Conservation (phyloP, 2,797 vertebrate genomes). For the Brachyalestes nurse region DNA sequence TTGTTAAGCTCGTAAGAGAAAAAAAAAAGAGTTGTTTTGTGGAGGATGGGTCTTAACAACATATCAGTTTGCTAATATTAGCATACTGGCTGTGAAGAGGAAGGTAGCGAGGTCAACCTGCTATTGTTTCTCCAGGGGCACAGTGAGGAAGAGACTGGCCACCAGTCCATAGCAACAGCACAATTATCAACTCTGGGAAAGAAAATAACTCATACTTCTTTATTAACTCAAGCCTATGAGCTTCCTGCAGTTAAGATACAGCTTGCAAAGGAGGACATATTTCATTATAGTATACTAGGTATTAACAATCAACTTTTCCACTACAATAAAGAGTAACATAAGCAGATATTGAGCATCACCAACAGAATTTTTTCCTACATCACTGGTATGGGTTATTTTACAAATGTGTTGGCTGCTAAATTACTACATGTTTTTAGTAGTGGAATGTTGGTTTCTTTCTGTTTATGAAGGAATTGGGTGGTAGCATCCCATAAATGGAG, state of each 20-base stretch:
- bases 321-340: background rate
- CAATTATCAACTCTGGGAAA: conserved; percentile 47
- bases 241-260: background rate
- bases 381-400: too few species aligned
- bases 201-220: conserved; percentile 2
- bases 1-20: conserved; percentile 18
- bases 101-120: conserved; percentile 60
- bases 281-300: background rate
- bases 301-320: background rate
- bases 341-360: background rate
- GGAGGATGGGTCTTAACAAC: conserved; percentile 43
- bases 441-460: too few species aligned
- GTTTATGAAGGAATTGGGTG: too few species aligned
- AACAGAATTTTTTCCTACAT: too few species aligned
- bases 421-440: too few species aligned
- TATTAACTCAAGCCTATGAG: background rate
- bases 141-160: conserved; percentile 36
- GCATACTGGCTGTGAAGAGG: conserved; percentile 44
- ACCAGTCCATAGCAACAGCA: conserved; percentile 55
- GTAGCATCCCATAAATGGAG: too few species aligned
- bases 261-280: background rate
- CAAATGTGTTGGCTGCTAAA: too few species aligned
- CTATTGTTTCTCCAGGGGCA: conserved; percentile 53
- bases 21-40: conserved; percentile 22
- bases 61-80: conserved; percentile 57